Conservation (phyloP, 2,113 vertebrate species). For the Lycaon pictus region DNA sequence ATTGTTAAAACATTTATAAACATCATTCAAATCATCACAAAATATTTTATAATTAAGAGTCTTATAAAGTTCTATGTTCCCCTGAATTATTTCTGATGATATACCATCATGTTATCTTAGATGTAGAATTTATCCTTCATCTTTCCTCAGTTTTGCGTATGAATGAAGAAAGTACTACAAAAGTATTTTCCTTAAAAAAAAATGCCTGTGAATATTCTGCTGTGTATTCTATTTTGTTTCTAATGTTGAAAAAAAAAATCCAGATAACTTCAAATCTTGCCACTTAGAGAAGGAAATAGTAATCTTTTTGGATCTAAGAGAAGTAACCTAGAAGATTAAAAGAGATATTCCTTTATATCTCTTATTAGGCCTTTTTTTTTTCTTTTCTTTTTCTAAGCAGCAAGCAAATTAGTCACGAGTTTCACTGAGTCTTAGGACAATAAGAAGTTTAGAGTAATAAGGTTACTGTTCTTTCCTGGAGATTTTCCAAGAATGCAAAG, state of each 20-base stretch:
- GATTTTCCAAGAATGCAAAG: not conserved
- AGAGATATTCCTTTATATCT: not conserved
- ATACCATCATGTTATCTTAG: not conserved
- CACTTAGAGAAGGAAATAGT: not conserved
- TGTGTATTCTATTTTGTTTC: not conserved
- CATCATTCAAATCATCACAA: not conserved
- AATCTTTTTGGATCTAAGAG: not conserved
- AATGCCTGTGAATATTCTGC: not conserved
- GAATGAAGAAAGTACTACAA: not conserved
- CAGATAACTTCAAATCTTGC: not conserved
- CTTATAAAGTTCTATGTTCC: not conserved
- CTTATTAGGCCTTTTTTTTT: not conserved
- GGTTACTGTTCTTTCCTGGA: not conserved
- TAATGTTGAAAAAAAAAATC: not conserved
- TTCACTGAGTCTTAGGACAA: not conserved
- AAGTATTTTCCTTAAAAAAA: not conserved
- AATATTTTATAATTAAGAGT: not conserved
- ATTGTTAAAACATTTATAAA: constrained; percentile 24
- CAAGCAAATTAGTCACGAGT: not conserved
- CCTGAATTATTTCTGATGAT: not conserved
- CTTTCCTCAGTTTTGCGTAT: not conserved
- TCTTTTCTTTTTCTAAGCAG: not conserved
- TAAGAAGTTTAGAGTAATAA: not conserved
- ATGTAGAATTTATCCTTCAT: not conserved
- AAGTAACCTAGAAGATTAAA: constrained; percentile 29